phyloP scores from a whole-genome alignment of 2,113 vertebrate species.

The Machaerirhynchus nigripectus region DNA sequence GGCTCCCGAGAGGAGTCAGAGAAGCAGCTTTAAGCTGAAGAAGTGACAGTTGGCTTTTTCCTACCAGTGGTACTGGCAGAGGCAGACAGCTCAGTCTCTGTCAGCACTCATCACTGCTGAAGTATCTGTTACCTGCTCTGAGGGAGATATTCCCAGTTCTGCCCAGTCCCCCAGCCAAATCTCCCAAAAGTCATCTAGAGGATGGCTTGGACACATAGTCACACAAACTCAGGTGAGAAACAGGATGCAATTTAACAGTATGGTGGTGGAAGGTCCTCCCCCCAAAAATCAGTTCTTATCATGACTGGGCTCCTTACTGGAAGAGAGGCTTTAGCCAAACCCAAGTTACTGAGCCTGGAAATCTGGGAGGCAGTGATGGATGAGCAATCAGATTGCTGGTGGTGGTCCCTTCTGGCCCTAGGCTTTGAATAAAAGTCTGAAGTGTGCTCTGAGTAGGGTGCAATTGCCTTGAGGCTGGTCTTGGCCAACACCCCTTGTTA shows the following conservation, averaged over 20 bases:
- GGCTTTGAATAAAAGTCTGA: not conserved
- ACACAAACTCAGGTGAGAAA: not conserved
- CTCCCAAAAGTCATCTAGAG: not conserved
- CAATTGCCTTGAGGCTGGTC: not conserved
- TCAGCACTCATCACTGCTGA: rapidly evolving
- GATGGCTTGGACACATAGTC: not conserved
- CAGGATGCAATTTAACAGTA: not conserved
- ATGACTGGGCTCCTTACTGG: not conserved
- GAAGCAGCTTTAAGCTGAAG: not conserved
- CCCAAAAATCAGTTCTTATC: not conserved
- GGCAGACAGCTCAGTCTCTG: not conserved
- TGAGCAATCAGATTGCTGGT: not conserved
- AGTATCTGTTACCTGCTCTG: not conserved
- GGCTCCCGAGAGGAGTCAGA: not conserved
- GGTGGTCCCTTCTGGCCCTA: not conserved
- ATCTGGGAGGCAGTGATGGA: not conserved
- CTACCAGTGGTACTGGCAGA: not conserved
- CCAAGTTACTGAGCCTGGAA: not conserved
- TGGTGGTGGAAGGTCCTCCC: not conserved
- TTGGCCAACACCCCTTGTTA: not conserved
- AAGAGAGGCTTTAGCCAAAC: not conserved
- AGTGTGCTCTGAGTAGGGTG: not conserved
- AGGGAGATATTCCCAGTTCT: not conserved
- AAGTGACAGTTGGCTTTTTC: not conserved
- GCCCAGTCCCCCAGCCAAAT: not conserved